These are phyloP conservation scores for Sarcoramphus papa DNA, from an alignment of 2,797 vertebrate species.

Conservation along the genomic window DNA sequence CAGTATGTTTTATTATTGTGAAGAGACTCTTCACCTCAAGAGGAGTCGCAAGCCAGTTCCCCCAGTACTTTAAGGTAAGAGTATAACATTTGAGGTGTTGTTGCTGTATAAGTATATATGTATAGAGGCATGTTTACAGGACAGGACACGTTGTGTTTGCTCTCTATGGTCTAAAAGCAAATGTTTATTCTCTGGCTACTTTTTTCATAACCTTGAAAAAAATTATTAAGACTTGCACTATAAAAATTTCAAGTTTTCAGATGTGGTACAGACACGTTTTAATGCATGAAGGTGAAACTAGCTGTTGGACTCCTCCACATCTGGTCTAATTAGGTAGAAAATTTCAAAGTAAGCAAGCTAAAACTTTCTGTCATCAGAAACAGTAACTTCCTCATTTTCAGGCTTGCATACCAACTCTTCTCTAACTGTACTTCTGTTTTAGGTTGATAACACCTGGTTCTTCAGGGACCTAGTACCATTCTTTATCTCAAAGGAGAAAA, in stretches of 20 bases:
- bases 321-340: neutral
- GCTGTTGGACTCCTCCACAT: neutral
- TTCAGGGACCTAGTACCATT: neutral
- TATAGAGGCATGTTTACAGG: rapidly evolving
- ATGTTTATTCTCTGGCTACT: neutral
- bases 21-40: neutral
- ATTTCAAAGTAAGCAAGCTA: neutral
- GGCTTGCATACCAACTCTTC: neutral
- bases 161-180: neutral
- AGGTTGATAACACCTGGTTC: neutral
- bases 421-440: neutral
- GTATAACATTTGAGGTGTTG: neutral
- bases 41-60: neutral
- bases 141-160: neutral
- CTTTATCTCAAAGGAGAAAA: neutral
- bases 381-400: neutral
- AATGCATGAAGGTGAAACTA: neutral
- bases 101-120: neutral
- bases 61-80: neutral
- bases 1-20: neutral
- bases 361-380: neutral
- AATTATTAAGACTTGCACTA: neutral
- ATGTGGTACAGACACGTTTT: neutral
- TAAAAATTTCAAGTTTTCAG: neutral
- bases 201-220: neutral